Evolutionary conservation across 2,113 vertebrate species (phyloP), one percentile per base, ranked within the genome.

Genomic region (Crotalus horridus): DNA sequence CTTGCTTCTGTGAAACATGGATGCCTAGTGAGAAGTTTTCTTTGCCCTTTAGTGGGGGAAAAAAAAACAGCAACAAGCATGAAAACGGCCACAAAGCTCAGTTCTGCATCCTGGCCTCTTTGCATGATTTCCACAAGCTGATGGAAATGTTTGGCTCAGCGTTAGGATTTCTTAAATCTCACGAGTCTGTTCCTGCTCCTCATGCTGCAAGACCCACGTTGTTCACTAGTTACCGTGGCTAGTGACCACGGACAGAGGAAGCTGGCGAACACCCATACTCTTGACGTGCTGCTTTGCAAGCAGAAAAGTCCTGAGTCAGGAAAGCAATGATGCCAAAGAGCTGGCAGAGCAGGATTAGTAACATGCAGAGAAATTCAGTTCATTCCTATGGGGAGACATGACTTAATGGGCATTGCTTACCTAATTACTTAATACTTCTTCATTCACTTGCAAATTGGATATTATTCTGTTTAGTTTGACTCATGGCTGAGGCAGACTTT

Each of bases 231-330:
- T 64, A 56, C 90, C 51, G 90, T 91, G 69, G 46, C 69, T 46
- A 1, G 91, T 26, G n/a, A 12, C 55, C 88, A 59, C 39, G n/a
- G 88, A 21, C 51, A n/a, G 51, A 74, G 91, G 94, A 15, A 90
- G 94, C 89, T 93, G n/a, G 91, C n/a, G 95, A 94, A 95, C 85
- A 88, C 93, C 58, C 6, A 7, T 87, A 95, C 94, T 95, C 96
- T 96, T 97, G 97, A 95, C 95, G 96, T 96, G 97, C 93, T 95
- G 93, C 92, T 94, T 95, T 97, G 97, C 95, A 96, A 96, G 97
- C 93, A 95, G 94, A 96, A 97, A 81, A 98, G 54, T 55, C 97
- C 97, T 98, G 97, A 98, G 97, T 98, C 98, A 98, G 92, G 97
- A 92, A 96, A 95, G 92, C 0, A 12, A 21, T 97, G 97, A 97